Evolutionary conservation across 2,797 vertebrate species (phyloP), one percentile per base, ranked within the genome.

Genomic region (Australoheros facetus): DNA sequence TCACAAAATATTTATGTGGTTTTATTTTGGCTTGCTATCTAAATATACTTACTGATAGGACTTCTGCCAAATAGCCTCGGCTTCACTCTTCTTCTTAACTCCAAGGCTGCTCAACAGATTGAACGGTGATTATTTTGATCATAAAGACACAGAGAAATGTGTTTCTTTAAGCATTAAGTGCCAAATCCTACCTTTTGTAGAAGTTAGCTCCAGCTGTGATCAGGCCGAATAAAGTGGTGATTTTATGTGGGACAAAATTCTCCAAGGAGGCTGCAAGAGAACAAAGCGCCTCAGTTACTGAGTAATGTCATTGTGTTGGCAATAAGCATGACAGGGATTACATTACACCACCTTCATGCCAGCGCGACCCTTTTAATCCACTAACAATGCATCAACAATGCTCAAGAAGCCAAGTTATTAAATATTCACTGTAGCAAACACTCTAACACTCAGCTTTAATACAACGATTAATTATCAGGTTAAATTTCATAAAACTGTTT

Each of bases 41-140:
- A 69, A 13, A 69, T 45, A 69, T 7, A 92, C 94, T 93, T 84
- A 96, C 95, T 91, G 88, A 73, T 92, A 93, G n/a, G 3, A 90
- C 75, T 90, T 93, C 80, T 93, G 84, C 95, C 94, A 95, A 2
- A 93, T 1, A 4, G 82, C 60, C 78, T 95, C 94, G 0, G 95
- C 95, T 48, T 95, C 95, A n/a, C 48, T 90, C 76, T 75, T 93
- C 48, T 75, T 94, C 37, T 91, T 95, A 86, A 95, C 95, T 39
- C 93, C 91, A 1, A 95, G 34, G 71, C 95, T 95, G 82, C 4
- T 5, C n/a, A 78, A 84, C 26, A 53, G 45, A 69, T 69, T 32
- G 17, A 69, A 69, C 0, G 2, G 26, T 30, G 51, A 51, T 51
- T 69, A 69, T 69, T 30, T 37, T 53, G n/a, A 3, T 51, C 26